Conservation (phyloP, 2,113 vertebrate genomes). For the Illadopsis cleaveri region DNA sequence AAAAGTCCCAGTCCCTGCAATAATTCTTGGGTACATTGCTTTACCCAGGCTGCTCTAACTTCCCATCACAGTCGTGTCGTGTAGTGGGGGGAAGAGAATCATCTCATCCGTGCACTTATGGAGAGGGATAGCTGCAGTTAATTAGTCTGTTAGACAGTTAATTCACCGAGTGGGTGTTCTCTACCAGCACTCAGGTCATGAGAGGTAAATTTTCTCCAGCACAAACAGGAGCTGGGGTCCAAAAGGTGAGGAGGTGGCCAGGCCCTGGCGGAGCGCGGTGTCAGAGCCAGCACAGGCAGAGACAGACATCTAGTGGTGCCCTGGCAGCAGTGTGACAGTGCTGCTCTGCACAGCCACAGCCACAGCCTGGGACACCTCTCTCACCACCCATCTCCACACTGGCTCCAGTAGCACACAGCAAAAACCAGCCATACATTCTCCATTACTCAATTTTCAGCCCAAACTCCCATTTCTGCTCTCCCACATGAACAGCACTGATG, state of each 20-base stretch:
- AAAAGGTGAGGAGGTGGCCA: slow-evolving; percentile 7
- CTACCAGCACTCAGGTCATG: slow-evolving; percentile 56
- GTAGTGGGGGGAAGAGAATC: neutral
- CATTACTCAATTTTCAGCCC: neutral
- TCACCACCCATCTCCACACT: neutral
- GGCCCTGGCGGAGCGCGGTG: neutral
- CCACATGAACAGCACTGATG: neutral
- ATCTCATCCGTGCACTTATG: neutral
- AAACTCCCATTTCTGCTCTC: neutral
- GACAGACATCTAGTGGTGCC: slow-evolving; percentile 75
- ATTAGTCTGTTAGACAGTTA: slow-evolving; percentile 63
- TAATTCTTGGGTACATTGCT: neutral
- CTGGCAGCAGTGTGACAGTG: neutral
- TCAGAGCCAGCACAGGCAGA: neutral
- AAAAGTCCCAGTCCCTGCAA: neutral
- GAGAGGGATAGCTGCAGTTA: slow-evolving; percentile 56
- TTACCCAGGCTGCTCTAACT: slow-evolving; percentile 10
- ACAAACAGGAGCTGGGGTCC: slow-evolving; percentile 56
- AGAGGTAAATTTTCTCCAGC: slow-evolving; percentile 57
- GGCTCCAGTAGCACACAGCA: neutral
- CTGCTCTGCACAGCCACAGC: neutral
- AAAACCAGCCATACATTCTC: neutral
- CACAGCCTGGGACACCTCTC: neutral
- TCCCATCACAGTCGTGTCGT: neutral
- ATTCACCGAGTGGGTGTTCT: slow-evolving; percentile 44